phyloP scores from a whole-genome alignment of 2,113 vertebrate species.

The Myiopsitta monachus region DNA sequence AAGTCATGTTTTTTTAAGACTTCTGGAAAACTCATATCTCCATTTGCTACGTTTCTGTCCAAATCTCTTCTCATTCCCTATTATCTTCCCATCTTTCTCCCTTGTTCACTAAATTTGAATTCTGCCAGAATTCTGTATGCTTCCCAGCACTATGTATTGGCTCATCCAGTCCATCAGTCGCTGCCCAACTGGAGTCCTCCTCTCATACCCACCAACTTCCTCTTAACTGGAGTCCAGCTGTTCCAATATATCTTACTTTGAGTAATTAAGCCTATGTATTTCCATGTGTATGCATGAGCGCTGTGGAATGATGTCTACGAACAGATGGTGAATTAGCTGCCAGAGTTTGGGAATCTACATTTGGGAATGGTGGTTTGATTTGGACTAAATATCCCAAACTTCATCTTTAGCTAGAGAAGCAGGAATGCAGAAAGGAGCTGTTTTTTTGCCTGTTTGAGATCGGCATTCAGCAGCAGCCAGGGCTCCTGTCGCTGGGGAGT shows the following conservation, averaged over 20 bases:
- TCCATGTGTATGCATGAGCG: background rate
- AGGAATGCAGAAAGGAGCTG: background rate
- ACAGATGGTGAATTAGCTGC: background rate
- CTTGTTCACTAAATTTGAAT: background rate
- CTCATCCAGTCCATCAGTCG: background rate
- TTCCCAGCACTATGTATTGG: background rate
- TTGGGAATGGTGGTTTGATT: background rate
- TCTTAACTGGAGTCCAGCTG: background rate
- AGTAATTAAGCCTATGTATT: background rate
- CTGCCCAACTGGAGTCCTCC: background rate
- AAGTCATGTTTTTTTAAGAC: conserved; percentile 12
- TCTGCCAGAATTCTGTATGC: background rate
- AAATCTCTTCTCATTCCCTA: background rate
- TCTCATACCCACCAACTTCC: background rate
- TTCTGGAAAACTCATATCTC: conserved; percentile 14
- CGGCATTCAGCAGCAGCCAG: background rate
- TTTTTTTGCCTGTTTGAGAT: background rate
- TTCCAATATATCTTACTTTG: background rate
- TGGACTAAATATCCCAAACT: background rate
- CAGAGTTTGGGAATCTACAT: background rate
- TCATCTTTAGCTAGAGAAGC: background rate
- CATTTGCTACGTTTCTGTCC: background rate
- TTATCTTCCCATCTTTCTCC: background rate
- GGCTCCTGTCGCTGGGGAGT: background rate
- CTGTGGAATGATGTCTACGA: background rate